Evolutionary conservation across 1,140 invertebrate genomes (phyloP), one percentile per base, ranked within the genome.

Genomic region (Drosophila fuyamai): DNA sequence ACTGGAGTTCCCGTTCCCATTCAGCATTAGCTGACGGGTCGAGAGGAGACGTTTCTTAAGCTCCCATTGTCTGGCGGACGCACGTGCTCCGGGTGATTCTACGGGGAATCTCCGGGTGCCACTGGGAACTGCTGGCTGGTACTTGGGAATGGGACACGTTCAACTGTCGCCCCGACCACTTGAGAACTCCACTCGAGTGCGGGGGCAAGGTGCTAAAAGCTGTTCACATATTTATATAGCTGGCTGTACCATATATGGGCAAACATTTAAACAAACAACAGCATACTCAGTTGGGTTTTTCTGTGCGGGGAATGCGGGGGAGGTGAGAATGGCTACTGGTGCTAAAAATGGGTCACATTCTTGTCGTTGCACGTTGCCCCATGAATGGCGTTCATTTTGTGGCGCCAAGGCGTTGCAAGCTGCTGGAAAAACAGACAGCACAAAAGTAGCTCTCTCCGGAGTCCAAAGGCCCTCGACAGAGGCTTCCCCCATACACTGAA

Each of bases 221-320:
- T 86, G 83, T 75, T 86, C 84, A 86, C 83, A 86, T 86, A 86
- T 86, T 86, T 86, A 86, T 86, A 68, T 86, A 86, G 83, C 84
- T 82, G 83, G 66, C 66, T 73, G 71, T 76, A 68, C 72, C 83
- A 83, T 86, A 83, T 88, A 86, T 80, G 81, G 83, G 58, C 84
- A 86, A 86, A 88, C 83, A 88, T 86, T 86, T 88, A 77, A 79
- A 73, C 84, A 88, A 78, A 81, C 68, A 78, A 55, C 35, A 70
- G 23, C 46, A 40, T 29, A 70, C 67, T 71, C 35, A 16, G 40
- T 14, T 18, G 32, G 16, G 46, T 50, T 60, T 47, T 57, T 10
- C 6, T 36, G 50, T 14, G 44, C 5, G 23, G 18, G 29, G 53
- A 32, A 32, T 32, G 1, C 36, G 23, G 16, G 16, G 32, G 35